Conservation (phyloP, 1,140 invertebrate species). For the Drosophila grimshawi region DNA sequence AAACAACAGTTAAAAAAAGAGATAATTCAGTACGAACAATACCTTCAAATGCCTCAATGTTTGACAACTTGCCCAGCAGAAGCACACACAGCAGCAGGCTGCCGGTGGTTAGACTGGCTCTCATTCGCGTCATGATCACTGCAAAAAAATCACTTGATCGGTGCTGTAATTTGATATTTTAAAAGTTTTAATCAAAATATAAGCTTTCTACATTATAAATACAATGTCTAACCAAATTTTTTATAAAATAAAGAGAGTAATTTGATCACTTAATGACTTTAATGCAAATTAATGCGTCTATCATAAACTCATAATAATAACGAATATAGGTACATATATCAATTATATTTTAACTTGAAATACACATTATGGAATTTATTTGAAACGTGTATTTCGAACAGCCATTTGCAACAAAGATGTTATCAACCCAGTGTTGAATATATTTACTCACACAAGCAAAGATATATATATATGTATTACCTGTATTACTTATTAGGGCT, state of each 20-base stretch:
- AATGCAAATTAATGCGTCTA: too few species aligned
- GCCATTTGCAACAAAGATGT: too few species aligned
- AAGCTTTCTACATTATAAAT: too few species aligned
- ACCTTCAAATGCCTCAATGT: conserved; percentile 34
- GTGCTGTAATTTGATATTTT: not conserved
- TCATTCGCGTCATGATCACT: not conserved
- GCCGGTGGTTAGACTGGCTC: not conserved
- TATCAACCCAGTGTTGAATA: not conserved
- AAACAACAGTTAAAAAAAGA: not conserved
- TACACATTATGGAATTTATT: too few species aligned
- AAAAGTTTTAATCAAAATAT: too few species aligned
- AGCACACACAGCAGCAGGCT: conserved; percentile 16
- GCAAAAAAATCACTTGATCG: not conserved
- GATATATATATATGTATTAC: not conserved
- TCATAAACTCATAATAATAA: too few species aligned
- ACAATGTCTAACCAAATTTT: too few species aligned
- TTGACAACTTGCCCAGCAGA: conserved; percentile 11
- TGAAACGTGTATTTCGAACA: too few species aligned
- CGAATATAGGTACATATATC: too few species aligned
- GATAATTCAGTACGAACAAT: not conserved
- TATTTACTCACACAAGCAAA: not conserved
- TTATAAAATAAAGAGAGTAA: too few species aligned
- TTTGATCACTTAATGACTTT: too few species aligned
- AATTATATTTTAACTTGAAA: too few species aligned
- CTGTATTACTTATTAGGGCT: conserved; percentile 1